Evolutionary conservation across 1,140 invertebrate species (phyloP), one percentile per base, ranked within the genome.

Genomic region (Leguminivora glycinivorella): DNA sequence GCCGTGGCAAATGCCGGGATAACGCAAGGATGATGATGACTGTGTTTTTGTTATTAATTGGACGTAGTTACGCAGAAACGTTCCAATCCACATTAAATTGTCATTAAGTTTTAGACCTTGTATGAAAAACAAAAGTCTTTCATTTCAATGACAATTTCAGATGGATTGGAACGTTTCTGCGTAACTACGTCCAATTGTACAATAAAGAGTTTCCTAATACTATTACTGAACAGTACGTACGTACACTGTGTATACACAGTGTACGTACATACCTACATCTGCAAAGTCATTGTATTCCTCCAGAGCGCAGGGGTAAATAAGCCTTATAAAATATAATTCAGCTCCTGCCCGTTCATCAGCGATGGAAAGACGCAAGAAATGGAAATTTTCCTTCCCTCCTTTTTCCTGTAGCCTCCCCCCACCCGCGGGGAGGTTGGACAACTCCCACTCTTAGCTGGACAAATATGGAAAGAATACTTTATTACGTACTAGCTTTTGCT

Each of bases 311-410:
- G 71, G 83, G 86, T 90, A 90, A 90, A 90, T 90, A 90, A 86
- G 84, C 81, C 69, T 71, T 67, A 91, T 89, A 89, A 91, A 89
- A 91, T 91, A 88, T 88, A 88, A 88, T 89, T 90, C 87, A 83
- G 84, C 86, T 83, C 31, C 85, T 83, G 87, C 88, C 87, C 89
- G 89, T 89, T 91, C 89, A 89, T 91, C 89, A 88, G 83, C 87
- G 77, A 71, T 79, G 76, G 82, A 89, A 89, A 89, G 85, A 89
- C 86, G 84, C 82, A 91, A 91, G 89, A 91, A 91, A 91, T 91
- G 89, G 89, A 91, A 91, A 91, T 91, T 91, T 91, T 89, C 84
- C 87, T 82, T 85, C 89, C 89, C 87, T 91, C 89, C 87, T 89
- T 91, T 89, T 89, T 91, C 87, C 87, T 91, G 88, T 89, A 84